Evolutionary conservation across 2,113 vertebrate genomes (phyloP), one percentile per base, ranked within the genome.

Genomic region (Epinephelus cyanopodus): DNA sequence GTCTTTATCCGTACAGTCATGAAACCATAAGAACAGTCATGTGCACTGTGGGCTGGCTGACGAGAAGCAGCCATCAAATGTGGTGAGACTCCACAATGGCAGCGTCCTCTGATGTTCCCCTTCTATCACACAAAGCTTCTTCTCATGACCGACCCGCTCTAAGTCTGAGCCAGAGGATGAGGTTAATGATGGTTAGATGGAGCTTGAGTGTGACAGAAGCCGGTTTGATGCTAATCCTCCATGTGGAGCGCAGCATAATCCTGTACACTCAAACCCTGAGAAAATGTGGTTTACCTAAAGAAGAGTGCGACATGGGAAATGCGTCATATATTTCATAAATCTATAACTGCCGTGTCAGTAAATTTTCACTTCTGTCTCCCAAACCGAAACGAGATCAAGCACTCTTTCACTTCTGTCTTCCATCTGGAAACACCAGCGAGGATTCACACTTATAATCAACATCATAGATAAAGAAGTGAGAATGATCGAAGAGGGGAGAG

Each of bases 151-250:
- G 54, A 25, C 78, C 54, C 66, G 71, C 18, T 23, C 50, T 56
- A 5, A 77, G 56, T 74, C 67, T 64, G 56, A 67, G 71, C 66
- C 74, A 58, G 45, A 64, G 9, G 33, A 73, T 33, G 69, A 48
- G 17, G 70, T 74, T 78, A 25, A 84, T 80, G 69, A 82, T 42
- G 56, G 71, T 77, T 74, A 27, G 60, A 83, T 64, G 4, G 50
- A 65, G 42, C 21, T 62, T 69, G 12, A 84, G 13, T 60, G 67
- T 70, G 83, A 83, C 65, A 82, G 61, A 72, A 74, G 58, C n/a
- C 68, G 62, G 47, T 86, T 87, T 87, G 85, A 92, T 88, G 76
- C n/a, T 90, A 87, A 87, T 88, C 87, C 79, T 53, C 64, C 23
- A 56, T 45, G 58, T 27, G 19, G n/a, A 74, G 27, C 3, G 29